These are phyloP conservation scores for Schizotus pectinicornis DNA, from an alignment of 2,888 invertebrate species.

Conservation along the genomic window DNA sequence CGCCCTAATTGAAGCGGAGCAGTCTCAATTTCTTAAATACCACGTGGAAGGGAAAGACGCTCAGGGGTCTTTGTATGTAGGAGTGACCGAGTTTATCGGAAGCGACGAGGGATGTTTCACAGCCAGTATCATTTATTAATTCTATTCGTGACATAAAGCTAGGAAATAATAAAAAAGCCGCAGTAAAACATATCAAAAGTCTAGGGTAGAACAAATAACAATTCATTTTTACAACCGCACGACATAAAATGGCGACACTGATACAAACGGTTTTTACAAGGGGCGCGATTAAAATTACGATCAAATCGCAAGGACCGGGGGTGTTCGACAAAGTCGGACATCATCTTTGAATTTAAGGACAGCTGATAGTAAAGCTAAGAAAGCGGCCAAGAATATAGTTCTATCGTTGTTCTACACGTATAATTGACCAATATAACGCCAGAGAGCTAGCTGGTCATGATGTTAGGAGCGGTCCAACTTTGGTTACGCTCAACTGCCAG, in stretches of 20 bases:
- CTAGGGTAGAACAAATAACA: slow-evolving; percentile 8
- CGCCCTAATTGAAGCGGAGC: slow-evolving; percentile 15
- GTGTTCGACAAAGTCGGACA: no score
- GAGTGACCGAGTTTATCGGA: no score
- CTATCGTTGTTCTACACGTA: no score
- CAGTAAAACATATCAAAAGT: slow-evolving; percentile 16
- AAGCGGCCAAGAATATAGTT: no score
- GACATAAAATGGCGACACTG: slow-evolving; percentile 7
- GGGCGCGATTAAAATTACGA: slow-evolving; percentile 8
- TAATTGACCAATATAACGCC: no score
- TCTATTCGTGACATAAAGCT: slow-evolving; percentile 16
- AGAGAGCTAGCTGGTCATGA: no score
- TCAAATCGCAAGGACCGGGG: background rate
- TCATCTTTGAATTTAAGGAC: no score
- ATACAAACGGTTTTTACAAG: background rate
- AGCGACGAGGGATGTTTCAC: background rate
- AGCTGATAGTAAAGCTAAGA: no score
- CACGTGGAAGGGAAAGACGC: background rate
- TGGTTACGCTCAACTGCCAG: no score
- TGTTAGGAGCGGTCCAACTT: no score
- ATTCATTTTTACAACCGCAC: slow-evolving; percentile 13
- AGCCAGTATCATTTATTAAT: slow-evolving; percentile 21
- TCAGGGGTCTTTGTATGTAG: background rate
- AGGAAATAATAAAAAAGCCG: slow-evolving; percentile 15
- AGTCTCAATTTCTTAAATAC: slow-evolving; percentile 15